Percentiles rank a stretch among this genome's conserved stretches.
phyloP scores from a whole-genome alignment of 1,140 invertebrate genomes.

The Dermatophagoides farinae region DNA sequence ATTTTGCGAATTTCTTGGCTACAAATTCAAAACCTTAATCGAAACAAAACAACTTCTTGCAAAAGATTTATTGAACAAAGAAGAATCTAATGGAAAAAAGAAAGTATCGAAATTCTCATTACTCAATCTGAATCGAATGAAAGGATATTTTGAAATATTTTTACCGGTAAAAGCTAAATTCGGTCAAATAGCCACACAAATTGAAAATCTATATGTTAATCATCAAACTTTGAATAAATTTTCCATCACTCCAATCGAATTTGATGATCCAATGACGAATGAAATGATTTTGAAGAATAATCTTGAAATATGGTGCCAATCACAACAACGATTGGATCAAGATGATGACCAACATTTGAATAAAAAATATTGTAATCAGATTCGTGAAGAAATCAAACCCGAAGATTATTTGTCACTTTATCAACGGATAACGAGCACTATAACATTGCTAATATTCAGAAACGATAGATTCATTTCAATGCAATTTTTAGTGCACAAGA shows the following conservation, averaged over 20 bases:
- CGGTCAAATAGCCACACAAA: neutral
- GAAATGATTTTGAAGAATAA: neutral
- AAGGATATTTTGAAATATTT: neutral
- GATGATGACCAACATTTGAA: neutral
- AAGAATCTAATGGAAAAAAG: neutral
- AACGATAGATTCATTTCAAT: too few relatives aligned
- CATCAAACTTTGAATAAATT: neutral
- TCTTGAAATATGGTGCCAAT: neutral
- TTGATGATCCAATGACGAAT: neutral
- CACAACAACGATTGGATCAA: neutral
- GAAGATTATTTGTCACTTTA: too few relatives aligned
- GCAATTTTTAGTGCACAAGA: too few relatives aligned
- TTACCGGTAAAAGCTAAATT: neutral
- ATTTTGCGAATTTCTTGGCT: slow-evolving; percentile 7
- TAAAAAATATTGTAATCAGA: neutral
- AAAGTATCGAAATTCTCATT: neutral
- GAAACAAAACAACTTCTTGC: neutral
- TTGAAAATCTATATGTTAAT: neutral
- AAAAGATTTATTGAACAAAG: neutral
- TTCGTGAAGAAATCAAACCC: too few relatives aligned
- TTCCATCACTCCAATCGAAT: neutral
- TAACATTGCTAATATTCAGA: too few relatives aligned
- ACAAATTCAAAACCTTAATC: neutral
- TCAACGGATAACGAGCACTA: too few relatives aligned
- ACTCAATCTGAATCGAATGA: neutral